Evolutionary conservation across 2,797 vertebrate species (phyloP), one percentile per base, ranked within the genome.

Genomic region (Smutsia gigantea): DNA sequence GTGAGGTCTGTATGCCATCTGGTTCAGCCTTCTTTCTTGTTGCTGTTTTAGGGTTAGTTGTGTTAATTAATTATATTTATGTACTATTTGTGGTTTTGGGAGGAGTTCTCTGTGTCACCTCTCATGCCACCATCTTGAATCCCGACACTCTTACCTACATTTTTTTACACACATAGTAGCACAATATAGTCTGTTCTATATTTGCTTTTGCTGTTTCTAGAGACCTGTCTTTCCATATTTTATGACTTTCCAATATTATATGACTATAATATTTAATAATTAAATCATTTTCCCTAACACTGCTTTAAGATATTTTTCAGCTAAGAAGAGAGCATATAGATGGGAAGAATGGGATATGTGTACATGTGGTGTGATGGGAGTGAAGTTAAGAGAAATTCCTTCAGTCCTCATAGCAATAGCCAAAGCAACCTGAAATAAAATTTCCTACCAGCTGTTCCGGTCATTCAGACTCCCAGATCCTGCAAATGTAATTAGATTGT

Each of bases 321-420:
- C 2, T 63, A 55, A 83, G 51, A 94, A 69, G 29, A 46, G 72
- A 87, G 34, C 57, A 29, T 53, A 46, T 19, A 69, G 34, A 27
- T 39, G 8, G 42, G 53, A 87, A 95, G 63, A 77, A 85, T 55
- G 6, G 31, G 42, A 15, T 29, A 25, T 12, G 18, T 77, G 63
- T 37, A 23, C 4, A 3, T 15, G 11, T 74, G 27, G 34, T 75
- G 69, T 46, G 4, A 7, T 64, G 1, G 72, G 21, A 7, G n/a
- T 31, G 61, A 55, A 34, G 68, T 66, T 57, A 49, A 68, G 49
- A 49, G 61, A 66, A 42, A 63, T 18, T 63, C 34, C 29, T 29
- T 95, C 57, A 27, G 49, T 90, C 89, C 61, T 79, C 51, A 55
- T 12, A 93, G 84, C 71, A 82, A 74, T 39, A 68, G 92, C 61